Conservation (phyloP, 2,888 invertebrate genomes). For the Perizoma flavofasciatum region DNA sequence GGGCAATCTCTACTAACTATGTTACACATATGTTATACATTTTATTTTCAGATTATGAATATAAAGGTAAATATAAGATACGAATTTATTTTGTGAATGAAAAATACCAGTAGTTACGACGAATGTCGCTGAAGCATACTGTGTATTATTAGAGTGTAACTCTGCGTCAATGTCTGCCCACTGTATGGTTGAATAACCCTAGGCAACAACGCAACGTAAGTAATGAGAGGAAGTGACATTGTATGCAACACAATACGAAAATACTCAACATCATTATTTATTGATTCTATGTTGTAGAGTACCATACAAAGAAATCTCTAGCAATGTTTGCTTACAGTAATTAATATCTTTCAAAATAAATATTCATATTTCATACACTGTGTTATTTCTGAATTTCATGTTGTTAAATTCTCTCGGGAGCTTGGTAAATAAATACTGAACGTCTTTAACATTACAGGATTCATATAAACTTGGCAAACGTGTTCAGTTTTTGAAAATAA, state of each 20-base stretch:
- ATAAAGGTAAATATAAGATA: conserved; percentile 4
- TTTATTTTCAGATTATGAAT: conserved; percentile 4
- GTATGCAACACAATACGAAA: conserved; percentile 17
- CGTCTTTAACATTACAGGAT: conserved; percentile 27
- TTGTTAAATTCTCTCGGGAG: conserved; percentile 20
- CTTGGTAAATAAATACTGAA: conserved; percentile 20
- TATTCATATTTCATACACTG: background rate
- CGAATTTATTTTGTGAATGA: conserved; percentile 30
- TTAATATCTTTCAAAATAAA: conserved; percentile 7
- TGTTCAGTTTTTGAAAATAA: background rate
- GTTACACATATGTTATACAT: too few relatives aligned
- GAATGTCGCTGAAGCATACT: conserved; percentile 37
- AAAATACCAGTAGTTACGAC: conserved; percentile 42
- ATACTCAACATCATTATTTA: conserved; percentile 3
- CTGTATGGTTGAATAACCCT: conserved; percentile 68
- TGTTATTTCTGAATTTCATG: conserved; percentile 16
- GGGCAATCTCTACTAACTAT: too few relatives aligned
- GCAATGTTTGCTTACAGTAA: background rate
- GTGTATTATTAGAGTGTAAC: conserved; percentile 50
- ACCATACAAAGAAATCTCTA: conserved; percentile 7
- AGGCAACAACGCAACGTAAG: conserved; percentile 41
- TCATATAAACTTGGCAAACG: conserved; percentile 31
- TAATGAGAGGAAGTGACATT: conserved; percentile 24
- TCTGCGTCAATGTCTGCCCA: conserved; percentile 51
- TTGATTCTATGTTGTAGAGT: background rate